These are phyloP conservation scores for Bombus waltoni DNA, from an alignment of 1,140 invertebrate species.

Conservation along the genomic window DNA sequence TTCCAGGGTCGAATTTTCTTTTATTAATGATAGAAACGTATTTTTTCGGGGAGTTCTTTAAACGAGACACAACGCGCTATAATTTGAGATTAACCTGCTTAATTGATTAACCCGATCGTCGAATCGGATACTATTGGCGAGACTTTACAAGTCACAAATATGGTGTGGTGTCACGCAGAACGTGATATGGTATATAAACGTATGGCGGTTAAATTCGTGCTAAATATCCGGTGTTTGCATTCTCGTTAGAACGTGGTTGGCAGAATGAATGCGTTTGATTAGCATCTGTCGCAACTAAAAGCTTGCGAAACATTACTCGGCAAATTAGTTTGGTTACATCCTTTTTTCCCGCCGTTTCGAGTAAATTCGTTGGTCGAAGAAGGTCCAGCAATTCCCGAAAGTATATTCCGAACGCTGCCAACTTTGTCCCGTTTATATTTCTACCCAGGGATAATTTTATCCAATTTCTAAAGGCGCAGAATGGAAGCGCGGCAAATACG, in stretches of 20 bases:
- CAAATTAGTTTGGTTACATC: not conserved
- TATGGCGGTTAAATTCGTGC: no score
- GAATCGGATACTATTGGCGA: not conserved
- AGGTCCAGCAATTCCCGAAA: not conserved
- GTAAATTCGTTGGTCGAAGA: not conserved
- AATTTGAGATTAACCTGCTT: not conserved
- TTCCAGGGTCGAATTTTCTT: not conserved
- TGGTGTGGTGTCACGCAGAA: no score
- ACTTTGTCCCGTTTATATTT: not conserved
- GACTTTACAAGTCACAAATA: not conserved
- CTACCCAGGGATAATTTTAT: not conserved
- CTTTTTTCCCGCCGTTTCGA: not conserved
- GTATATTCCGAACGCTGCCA: not conserved
- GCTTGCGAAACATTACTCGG: not conserved
- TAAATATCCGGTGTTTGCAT: no score
- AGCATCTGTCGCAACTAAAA: not conserved
- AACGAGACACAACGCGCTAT: not conserved
- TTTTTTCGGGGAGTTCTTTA: not conserved
- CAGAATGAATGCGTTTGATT: not conserved
- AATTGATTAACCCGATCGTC: no score
- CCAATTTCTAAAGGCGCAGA: not conserved
- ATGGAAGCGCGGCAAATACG: not conserved
- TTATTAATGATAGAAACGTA: not conserved
- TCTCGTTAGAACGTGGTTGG: no score
- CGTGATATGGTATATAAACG: no score